Evolutionary conservation across 2,797 vertebrate genomes (phyloP).

Genomic region (Margarornis squamiger): DNA sequence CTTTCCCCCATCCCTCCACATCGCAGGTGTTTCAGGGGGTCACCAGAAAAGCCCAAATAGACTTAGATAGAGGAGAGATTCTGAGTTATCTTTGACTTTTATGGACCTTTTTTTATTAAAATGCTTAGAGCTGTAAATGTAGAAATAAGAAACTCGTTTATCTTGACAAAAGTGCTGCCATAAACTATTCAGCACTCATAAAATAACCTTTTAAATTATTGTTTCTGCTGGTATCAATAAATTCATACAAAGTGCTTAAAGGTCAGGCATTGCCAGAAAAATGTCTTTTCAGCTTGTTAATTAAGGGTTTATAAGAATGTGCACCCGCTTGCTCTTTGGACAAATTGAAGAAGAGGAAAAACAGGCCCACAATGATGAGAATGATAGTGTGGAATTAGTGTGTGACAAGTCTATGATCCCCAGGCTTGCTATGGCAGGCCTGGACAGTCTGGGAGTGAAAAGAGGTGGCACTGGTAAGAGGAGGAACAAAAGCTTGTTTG

Average conservation of each 20-base stretch:
- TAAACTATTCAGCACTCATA: slow-evolving; percentile 43
- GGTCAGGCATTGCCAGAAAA: slow-evolving; percentile 62
- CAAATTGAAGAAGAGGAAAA: neutral
- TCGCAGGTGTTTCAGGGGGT: neutral
- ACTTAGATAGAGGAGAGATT: neutral
- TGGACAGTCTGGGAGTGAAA: neutral
- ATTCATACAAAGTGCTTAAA: slow-evolving; percentile 58
- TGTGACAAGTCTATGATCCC: neutral
- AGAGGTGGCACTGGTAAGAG: neutral
- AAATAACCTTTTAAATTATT: slow-evolving; percentile 63
- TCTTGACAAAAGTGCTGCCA: slow-evolving; percentile 49
- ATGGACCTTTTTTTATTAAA: slow-evolving; percentile 64
- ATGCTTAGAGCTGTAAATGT: slow-evolving; percentile 61
- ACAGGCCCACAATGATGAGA: neutral
- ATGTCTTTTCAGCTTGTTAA: slow-evolving; percentile 59
- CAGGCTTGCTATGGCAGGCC: neutral
- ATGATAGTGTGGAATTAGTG: neutral
- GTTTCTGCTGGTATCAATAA: slow-evolving; percentile 62
- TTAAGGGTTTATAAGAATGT: slow-evolving; percentile 52
- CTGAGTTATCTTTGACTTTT: slow-evolving; percentile 67
- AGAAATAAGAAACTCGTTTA: slow-evolving; percentile 64
- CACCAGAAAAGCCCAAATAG: neutral
- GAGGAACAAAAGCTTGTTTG: neutral
- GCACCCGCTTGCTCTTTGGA: neutral
- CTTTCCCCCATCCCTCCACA: neutral